Evolutionary conservation across 2,888 invertebrate species (phyloP).

Genomic region (Leptopilina drosophilae): DNA sequence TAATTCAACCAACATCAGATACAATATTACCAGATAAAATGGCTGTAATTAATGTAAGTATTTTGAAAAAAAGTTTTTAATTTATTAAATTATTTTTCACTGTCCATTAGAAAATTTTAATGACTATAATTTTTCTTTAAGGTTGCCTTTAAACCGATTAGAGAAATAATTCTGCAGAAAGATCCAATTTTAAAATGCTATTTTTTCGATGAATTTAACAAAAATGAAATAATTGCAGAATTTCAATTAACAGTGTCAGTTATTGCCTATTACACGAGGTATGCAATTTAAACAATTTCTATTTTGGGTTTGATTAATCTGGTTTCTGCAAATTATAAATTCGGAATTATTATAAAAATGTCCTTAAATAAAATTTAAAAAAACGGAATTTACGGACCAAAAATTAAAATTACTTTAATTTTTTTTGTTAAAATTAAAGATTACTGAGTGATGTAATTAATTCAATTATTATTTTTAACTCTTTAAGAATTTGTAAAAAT

Average conservation of each 20-base stretch:
- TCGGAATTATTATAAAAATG: too few species aligned
- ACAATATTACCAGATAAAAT: conserved; percentile 59
- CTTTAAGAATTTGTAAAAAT: too few species aligned
- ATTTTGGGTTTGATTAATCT: background rate
- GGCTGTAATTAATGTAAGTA: conserved; percentile 58
- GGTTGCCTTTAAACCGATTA: conserved; percentile 60
- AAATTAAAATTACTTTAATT: too few species aligned
- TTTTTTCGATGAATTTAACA: conserved; percentile 61
- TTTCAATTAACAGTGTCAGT: conserved; percentile 67
- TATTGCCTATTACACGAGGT: conserved; percentile 58
- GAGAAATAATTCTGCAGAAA: conserved; percentile 61
- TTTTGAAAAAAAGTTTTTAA: background rate
- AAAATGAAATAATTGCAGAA: conserved; percentile 61
- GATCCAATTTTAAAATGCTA: conserved; percentile 63
- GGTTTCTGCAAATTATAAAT: too few species aligned
- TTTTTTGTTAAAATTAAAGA: too few species aligned
- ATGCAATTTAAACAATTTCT: conserved; percentile 9
- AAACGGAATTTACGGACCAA: too few species aligned
- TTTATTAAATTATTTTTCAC: too few species aligned
- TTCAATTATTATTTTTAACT: too few species aligned
- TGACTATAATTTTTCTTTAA: conserved; percentile 41
- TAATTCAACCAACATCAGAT: conserved; percentile 63
- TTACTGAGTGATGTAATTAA: too few species aligned
- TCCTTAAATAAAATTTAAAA: too few species aligned
- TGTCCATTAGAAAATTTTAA: background rate